Evolutionary conservation across 2,888 invertebrate genomes (phyloP), one percentile per base, ranked within the genome.

Genomic region (Drosophila mulleri): DNA sequence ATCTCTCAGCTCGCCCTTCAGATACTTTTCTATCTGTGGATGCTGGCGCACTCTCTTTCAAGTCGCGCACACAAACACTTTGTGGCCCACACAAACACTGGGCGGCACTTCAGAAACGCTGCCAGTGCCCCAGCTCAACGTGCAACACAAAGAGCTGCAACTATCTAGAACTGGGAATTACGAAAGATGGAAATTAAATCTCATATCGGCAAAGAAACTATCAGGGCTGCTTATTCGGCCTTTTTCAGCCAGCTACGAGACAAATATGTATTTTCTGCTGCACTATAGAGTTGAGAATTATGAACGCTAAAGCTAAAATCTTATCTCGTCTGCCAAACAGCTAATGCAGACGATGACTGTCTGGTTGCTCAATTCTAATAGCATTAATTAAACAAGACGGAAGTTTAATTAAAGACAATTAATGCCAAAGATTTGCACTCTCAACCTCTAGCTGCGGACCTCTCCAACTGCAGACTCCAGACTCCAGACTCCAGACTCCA

Each of bases 381-480:
- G 67, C 60, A 74, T 65, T 82, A 79, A 88, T 88, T 81, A 83
- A 77, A 67, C 68, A 72, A 75, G 71, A 78, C 89, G 86, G 86
- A 87, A 88, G 87, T 86, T 74, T 77, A 84, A 89, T 88, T 88
- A 81, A 89, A 80, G 72, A 57, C 81, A 86, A 89, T 86, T 89
- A 88, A 79, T 69, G 76, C 73, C 66, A 71, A 83, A 75, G 73
- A 84, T 73, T 75, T 75, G 73, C 69, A 75, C 84, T 74, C 64
- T 70, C 52, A 83, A 69, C 75, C 82, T 63, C 60, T 18, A 18
- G 29, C 37, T 23, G n/a, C n/a, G n/a, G 69, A 59, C 37, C 52
- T 57, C 47, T 50, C 54, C 35, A 14, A 12, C 18, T 12, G 2
- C 39, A 18, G 54, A 39, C 50, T 5, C 4, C 26, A 42, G 52